Conservation (phyloP, 2,113 vertebrate genomes). For the Perca schrenkii region DNA sequence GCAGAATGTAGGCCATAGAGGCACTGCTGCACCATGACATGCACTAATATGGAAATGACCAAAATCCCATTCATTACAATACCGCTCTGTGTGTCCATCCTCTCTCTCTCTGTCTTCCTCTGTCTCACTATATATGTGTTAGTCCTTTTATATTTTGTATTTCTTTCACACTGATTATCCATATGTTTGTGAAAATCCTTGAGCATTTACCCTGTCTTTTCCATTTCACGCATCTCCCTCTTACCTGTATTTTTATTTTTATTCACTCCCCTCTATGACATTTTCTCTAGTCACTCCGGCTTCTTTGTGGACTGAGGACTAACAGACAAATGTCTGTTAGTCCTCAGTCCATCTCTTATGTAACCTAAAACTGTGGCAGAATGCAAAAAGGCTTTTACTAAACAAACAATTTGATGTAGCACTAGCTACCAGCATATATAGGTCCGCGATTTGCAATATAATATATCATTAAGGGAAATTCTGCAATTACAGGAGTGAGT, state of each 20-base stretch:
- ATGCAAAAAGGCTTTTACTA: slow-evolving; percentile 19
- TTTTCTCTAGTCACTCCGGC: slow-evolving; percentile 14
- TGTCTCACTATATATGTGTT: not conserved
- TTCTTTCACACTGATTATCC: slow-evolving; percentile 16
- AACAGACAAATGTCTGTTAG: slow-evolving; percentile 13
- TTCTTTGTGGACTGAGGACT: no score
- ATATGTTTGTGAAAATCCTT: slow-evolving; percentile 9
- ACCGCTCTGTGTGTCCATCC: slow-evolving; percentile 1
- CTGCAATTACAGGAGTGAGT: not conserved
- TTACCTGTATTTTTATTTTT: slow-evolving; percentile 19
- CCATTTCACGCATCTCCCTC: slow-evolving; percentile 15
- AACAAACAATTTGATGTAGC: slow-evolving; percentile 5
- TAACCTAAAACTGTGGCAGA: slow-evolving; percentile 10
- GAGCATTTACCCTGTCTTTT: slow-evolving; percentile 8
- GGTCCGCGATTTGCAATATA: not conserved
- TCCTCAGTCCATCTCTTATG: slow-evolving; percentile 16
- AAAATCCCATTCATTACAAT: slow-evolving; percentile 59
- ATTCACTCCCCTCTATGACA: not conserved
- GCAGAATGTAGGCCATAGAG: slow-evolving; percentile 80
- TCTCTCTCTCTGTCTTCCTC: slow-evolving; percentile 5
- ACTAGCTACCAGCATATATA: not conserved
- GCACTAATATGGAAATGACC: slow-evolving; percentile 63
- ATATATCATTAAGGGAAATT: slow-evolving; percentile 7
- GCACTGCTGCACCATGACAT: slow-evolving; percentile 59
- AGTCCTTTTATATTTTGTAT: not conserved